A percentile compares a stretch with the other conserved stretches of the same genome.
These are phyloP conservation scores for Palythoa grandiflora DNA, from an alignment of 92 coral and sea anemone genomes.

Conservation along the genomic window DNA sequence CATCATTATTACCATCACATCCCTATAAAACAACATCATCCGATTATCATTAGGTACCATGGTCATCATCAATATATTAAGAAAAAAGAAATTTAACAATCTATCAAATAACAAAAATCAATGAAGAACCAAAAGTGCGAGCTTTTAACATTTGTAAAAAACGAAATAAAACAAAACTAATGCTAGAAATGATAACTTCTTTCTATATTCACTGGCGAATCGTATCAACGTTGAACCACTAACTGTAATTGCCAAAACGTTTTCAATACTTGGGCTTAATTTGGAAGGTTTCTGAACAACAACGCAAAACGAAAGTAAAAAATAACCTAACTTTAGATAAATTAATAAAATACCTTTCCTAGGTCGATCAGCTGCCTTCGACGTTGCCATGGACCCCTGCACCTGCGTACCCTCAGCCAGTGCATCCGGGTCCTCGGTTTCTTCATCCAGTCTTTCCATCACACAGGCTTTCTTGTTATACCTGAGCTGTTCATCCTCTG, in stretches of 20 bases:
- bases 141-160: too few relatives aligned
- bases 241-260: too few relatives aligned
- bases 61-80: too few relatives aligned
- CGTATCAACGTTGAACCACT: too few relatives aligned
- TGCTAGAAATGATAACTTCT: too few relatives aligned
- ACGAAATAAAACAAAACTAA: too few relatives aligned
- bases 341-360: background rate
- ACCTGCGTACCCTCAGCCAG: background rate
- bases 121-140: too few relatives aligned
- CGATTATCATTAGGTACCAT: background rate
- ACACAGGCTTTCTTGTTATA: too few relatives aligned
- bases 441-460: slow-evolving; percentile 14
- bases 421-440: background rate
- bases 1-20: too few relatives aligned
- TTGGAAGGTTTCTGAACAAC: background rate
- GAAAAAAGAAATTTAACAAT: too few relatives aligned
- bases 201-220: too few relatives aligned
- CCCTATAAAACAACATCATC: background rate
- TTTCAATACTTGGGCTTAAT: background rate
- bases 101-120: too few relatives aligned
- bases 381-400: background rate
- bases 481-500: background rate
- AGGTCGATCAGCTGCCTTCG: background rate
- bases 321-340: background rate
- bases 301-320: background rate